A percentile compares a stretch with the other conserved stretches of the same genome.
Evolutionary conservation across 2,888 invertebrate genomes (phyloP).

Genomic region (Rhopalosiphum nymphaeae): DNA sequence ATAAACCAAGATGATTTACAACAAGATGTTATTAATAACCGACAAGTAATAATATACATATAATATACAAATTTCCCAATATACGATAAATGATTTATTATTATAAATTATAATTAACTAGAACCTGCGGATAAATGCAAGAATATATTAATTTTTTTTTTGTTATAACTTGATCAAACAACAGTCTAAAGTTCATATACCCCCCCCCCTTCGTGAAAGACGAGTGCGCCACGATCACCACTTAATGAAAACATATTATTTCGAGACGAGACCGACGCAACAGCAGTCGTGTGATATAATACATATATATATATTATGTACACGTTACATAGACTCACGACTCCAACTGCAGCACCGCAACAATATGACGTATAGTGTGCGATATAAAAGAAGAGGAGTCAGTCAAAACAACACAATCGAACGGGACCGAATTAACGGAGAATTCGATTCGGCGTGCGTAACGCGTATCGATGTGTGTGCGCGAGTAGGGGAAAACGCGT

Average conservation of each 20-base stretch:
- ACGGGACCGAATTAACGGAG: constrained; percentile 59
- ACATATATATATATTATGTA: background rate
- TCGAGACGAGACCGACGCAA: background rate
- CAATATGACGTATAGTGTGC: background rate
- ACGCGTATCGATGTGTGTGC: constrained; percentile 8
- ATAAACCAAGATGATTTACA: background rate
- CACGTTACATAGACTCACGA: background rate
- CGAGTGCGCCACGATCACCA: background rate
- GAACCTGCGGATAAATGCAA: background rate
- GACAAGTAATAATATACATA: background rate
- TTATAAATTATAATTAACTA: background rate
- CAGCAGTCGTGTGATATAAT: constrained; percentile 2
- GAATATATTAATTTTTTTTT: background rate
- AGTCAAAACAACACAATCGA: constrained; percentile 51
- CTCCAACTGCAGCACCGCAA: background rate
- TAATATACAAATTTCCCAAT: background rate
- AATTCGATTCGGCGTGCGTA: constrained; percentile 62
- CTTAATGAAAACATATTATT: constrained; percentile 4
- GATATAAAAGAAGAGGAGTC: constrained; percentile 20
- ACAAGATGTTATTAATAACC: background rate
- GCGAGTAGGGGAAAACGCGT: background rate
- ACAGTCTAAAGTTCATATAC: background rate
- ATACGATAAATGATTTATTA: background rate
- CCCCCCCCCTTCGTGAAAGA: background rate
- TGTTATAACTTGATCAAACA: background rate